phyloP scores from a whole-genome alignment of 2,113 vertebrate genomes.

The Pseudorasbora parva region DNA sequence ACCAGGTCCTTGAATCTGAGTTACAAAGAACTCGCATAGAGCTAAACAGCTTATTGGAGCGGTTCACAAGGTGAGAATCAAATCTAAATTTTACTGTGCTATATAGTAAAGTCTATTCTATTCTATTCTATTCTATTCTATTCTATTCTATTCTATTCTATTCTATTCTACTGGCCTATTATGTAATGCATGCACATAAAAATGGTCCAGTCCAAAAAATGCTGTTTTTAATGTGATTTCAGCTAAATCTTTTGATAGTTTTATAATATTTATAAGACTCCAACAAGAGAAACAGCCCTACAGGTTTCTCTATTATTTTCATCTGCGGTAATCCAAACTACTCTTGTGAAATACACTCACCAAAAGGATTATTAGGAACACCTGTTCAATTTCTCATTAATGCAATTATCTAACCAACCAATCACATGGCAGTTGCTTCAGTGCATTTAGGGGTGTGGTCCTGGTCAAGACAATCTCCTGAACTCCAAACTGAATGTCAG shows the following conservation, averaged over 20 bases:
- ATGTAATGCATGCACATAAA: neutral
- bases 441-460: too few species aligned
- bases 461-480: too few species aligned
- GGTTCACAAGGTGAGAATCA: constrained; percentile 71
- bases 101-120: neutral
- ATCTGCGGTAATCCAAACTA: neutral
- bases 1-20: constrained; percentile 73
- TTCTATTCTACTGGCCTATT: neutral
- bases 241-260: neutral
- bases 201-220: neutral
- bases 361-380: too few species aligned
- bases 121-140: too few species aligned
- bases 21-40: constrained; percentile 75
- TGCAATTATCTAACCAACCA: too few species aligned
- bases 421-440: too few species aligned
- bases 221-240: neutral
- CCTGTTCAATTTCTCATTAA: too few species aligned
- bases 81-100: neutral
- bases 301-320: neutral
- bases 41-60: constrained; percentile 70
- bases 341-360: too few species aligned
- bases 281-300: neutral
- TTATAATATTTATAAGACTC: neutral
- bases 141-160: neutral
- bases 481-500: too few species aligned